Evolutionary conservation across 2,888 invertebrate species (phyloP).

Genomic region (Gastracanthus pulcherrimus): DNA sequence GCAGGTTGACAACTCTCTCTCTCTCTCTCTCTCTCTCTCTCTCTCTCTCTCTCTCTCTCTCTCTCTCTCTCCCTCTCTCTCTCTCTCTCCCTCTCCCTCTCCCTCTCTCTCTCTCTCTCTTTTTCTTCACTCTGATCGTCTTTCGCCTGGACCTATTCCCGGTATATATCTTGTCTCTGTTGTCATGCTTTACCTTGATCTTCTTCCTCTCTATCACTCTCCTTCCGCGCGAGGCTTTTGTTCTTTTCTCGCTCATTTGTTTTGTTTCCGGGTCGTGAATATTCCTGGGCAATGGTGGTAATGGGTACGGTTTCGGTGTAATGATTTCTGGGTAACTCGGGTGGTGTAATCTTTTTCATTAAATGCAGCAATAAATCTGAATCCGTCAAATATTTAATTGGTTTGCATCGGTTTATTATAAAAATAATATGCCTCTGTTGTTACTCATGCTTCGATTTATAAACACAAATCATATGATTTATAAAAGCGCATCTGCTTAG

Average conservation of each 20-base stretch:
- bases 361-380: too few relatives aligned
- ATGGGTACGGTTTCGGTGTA: too few relatives aligned
- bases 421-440: too few relatives aligned
- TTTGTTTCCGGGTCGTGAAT: too few relatives aligned
- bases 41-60: conserved; percentile 72
- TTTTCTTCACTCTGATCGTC: conserved; percentile 20
- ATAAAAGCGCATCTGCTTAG: too few relatives aligned
- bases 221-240: not conserved
- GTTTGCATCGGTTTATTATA: too few relatives aligned
- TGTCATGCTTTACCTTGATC: conserved; percentile 29
- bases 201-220: not conserved
- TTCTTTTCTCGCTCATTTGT: not conserved
- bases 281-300: not conserved
- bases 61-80: conserved; percentile 73
- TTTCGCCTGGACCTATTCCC: not conserved
- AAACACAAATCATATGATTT: too few relatives aligned
- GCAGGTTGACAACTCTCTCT: conserved; percentile 80
- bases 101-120: conserved; percentile 77
- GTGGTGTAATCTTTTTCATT: too few relatives aligned
- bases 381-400: too few relatives aligned
- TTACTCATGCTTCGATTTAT: too few relatives aligned
- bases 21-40: conserved; percentile 79
- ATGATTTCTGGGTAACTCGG: too few relatives aligned
- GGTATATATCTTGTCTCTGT: not conserved
- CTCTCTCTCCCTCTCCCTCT: conserved; percentile 78